These are phyloP conservation scores for Enteromius paludinosus DNA, from an alignment of 2,797 vertebrate genomes.

Conservation along the genomic window DNA sequence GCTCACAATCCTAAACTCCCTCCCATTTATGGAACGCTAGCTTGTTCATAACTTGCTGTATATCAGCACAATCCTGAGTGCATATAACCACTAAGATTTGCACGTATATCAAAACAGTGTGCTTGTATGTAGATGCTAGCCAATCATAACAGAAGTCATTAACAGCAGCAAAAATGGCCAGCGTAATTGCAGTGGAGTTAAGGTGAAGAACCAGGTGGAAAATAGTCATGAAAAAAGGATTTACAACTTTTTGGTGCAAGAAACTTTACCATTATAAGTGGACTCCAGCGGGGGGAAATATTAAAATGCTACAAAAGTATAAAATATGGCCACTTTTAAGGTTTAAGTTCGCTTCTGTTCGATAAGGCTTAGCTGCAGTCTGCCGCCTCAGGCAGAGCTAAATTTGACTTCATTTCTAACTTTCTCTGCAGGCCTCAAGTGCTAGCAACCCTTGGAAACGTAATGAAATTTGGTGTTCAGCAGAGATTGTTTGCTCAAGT, in stretches of 20 bases:
- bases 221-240: neutral
- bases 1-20: neutral
- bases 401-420: neutral
- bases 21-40: neutral
- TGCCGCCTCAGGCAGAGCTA: neutral
- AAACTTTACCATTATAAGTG: neutral
- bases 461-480: slow-evolving; percentile 22
- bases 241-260: neutral
- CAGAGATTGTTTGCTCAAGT: slow-evolving; percentile 13
- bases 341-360: neutral
- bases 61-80: neutral
- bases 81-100: neutral
- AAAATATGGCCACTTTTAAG: neutral
- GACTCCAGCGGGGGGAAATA: neutral
- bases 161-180: neutral
- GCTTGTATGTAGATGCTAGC: neutral
- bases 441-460: neutral
- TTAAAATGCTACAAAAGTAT: neutral
- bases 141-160: too few relatives aligned
- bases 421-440: slow-evolving; percentile 32
- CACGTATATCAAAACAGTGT: neutral
- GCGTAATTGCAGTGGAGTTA: neutral
- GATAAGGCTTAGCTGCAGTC: neutral
- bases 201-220: neutral
- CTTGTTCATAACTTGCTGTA: neutral